Percentiles rank a stretch among this genome's conserved stretches.
Conservation (phyloP, 2,888 invertebrate species). For the Metacarcinus magister region DNA sequence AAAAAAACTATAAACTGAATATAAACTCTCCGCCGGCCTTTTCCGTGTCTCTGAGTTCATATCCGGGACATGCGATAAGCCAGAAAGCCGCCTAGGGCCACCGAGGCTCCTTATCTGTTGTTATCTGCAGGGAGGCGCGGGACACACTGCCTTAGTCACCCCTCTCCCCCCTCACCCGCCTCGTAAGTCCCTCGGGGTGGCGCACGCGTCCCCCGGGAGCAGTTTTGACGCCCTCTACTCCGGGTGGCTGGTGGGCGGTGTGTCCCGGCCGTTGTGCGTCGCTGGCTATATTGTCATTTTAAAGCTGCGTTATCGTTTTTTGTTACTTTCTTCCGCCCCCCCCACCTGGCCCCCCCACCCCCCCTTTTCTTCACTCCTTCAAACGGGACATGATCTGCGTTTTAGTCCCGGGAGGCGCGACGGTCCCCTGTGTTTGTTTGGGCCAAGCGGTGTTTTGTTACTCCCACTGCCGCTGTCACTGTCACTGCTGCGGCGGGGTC, state of each 20-base stretch:
- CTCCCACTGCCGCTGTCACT: neutral
- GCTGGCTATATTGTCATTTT: constrained; percentile 2
- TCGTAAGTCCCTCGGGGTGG: neutral
- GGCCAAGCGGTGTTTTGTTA: neutral
- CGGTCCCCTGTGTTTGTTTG: constrained; percentile 8
- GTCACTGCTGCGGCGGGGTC: neutral
- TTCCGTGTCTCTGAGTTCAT: neutral
- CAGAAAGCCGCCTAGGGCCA: neutral
- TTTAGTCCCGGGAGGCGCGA: neutral
- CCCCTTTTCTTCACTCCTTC: neutral
- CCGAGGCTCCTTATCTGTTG: neutral
- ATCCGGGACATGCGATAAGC: neutral
- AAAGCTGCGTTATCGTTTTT: constrained; percentile 22
- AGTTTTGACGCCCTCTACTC: neutral
- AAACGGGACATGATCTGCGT: neutral
- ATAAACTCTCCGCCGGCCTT: neutral
- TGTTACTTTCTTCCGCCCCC: neutral
- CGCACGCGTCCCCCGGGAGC: neutral
- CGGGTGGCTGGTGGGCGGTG: neutral
- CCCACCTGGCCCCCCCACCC: neutral
- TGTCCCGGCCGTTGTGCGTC: neutral
- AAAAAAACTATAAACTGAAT: no score
- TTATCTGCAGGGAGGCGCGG: neutral
- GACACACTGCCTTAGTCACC: neutral
- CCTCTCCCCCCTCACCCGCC: neutral